Percentiles rank a stretch among this genome's conserved stretches.
Evolutionary conservation across 2,797 vertebrate species (phyloP).

Genomic region (Enteromius radiatus): DNA sequence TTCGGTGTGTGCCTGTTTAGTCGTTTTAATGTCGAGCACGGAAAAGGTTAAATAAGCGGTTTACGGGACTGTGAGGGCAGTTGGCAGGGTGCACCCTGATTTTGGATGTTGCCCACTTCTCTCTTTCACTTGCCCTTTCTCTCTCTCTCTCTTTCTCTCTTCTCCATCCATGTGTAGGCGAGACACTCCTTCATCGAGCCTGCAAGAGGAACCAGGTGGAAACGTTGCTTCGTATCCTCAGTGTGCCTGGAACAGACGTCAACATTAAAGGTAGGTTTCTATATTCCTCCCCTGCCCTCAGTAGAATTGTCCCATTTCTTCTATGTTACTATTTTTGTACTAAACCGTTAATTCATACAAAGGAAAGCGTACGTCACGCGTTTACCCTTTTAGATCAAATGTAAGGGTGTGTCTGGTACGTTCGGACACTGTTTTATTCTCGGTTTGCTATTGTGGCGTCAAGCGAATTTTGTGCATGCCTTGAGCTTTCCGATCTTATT

Average conservation of each 20-base stretch:
- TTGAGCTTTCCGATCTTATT: constrained; percentile 64
- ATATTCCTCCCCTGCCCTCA: constrained; percentile 25
- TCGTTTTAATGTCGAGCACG: constrained; percentile 32
- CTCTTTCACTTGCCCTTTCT: constrained; percentile 63
- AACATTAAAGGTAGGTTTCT: constrained; percentile 90
- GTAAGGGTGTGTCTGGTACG: constrained; percentile 73
- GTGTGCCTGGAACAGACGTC: constrained; percentile 85
- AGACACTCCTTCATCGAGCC: constrained; percentile 92
- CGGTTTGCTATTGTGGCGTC: constrained; percentile 61
- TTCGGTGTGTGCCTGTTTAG: neutral
- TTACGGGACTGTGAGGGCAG: constrained; percentile 61
- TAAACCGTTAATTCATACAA: constrained; percentile 56
- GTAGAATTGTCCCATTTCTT: neutral
- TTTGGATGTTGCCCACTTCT: constrained; percentile 47
- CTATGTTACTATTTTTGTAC: neutral
- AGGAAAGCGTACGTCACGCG: constrained; percentile 63
- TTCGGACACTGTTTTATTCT: constrained; percentile 59
- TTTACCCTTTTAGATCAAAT: constrained; percentile 76
- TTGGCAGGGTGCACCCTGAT: constrained; percentile 74
- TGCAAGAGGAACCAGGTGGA: constrained; percentile 94
- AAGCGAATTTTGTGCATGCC: constrained; percentile 49
- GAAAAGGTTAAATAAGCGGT: constrained; percentile 64
- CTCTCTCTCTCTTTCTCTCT: constrained; percentile 67
- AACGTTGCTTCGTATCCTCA: constrained; percentile 86
- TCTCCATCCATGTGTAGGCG: constrained; percentile 87